Base-by-base conservation (phyloP, 2,113 vertebrate genomes). In the Tamias sibiricus region DNA sequence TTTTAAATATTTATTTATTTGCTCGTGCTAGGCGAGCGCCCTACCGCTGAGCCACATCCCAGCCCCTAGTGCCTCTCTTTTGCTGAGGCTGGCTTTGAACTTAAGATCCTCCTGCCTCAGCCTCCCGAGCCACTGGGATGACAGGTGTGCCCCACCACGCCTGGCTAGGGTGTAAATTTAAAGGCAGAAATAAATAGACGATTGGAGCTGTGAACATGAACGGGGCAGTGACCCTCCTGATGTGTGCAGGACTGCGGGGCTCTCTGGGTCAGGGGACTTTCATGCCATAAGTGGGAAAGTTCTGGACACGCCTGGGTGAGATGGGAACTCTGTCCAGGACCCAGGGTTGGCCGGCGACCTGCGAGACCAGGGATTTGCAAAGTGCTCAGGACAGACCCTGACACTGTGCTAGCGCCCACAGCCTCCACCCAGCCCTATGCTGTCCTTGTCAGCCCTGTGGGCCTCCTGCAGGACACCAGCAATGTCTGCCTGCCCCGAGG, bases 291-390 rank as follows among this genome's bases (percentile, higher is more conserved):
- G 16, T 16, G 22, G 59, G 35, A 37, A 68, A 14, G 59, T 28
- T 80, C 62, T 44, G 42, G 80, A 74, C 2, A 26, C 20, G 80
- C 24, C 40, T 26, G 28, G 13, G 8, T 13, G 66, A 44, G 47
- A 40, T 0, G n/a, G 2, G 40, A 30, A 49, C 30, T 17, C 74
- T 0, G 20, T 2, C 76, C 59, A 40, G 82, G 71, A 14, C 69
- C 0, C 1, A 44, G 20, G 72, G 66, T 59, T n/a, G 0, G 2
- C 4, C 12, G 47, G 26, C 2, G 44, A n/a, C 35, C 22, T 0
- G 4, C 16, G 69, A 74, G 87, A 47, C 82, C 32, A 7, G 44
- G 42, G 6, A 7, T 66, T 86, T n/a, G 7, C 10, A 30, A 52
- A 24, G 12, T 24, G n/a, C 22, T 44, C 1, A 52, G 90, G 30